phyloP scores from a whole-genome alignment of 2,797 vertebrate species.

The Gadopsis bispinosus region DNA sequence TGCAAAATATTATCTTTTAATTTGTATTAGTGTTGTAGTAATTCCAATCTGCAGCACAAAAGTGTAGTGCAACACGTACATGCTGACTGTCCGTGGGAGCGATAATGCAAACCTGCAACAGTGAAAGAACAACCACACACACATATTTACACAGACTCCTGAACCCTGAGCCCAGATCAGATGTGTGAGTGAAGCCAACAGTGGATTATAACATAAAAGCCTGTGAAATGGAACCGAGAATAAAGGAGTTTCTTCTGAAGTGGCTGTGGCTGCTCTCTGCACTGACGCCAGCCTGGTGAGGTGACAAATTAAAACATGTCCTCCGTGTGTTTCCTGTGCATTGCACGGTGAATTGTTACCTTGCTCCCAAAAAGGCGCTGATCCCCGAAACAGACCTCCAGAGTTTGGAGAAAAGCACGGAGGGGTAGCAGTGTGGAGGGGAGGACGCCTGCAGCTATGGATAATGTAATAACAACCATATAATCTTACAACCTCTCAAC shows the following conservation, averaged over 20 bases:
- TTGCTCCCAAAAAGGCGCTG: conserved; percentile 56
- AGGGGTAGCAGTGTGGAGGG: not conserved
- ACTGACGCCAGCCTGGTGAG: conserved; percentile 39
- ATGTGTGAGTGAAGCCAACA: conserved; percentile 44
- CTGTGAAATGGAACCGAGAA: conserved; percentile 49
- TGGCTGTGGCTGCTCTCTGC: conserved; percentile 34
- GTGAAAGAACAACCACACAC: conserved; percentile 3
- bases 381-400: conserved; percentile 56
- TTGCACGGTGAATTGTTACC: conserved; percentile 53
- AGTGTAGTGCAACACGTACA: no score
- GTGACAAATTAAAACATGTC: conserved; percentile 72
- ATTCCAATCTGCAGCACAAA: no score
- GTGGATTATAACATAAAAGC: conserved; percentile 61
- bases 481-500: conserved; percentile 40
- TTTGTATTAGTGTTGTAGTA: no score
- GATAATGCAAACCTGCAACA: no score
- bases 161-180: conserved; percentile 51
- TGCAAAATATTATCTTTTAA: no score
- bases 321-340: conserved; percentile 51
- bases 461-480: conserved; percentile 48
- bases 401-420: conserved; percentile 30
- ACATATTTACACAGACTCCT: conserved; percentile 17
- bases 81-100: no score
- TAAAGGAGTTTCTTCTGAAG: conserved; percentile 40
- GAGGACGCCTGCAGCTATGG: conserved; percentile 27